Conservation (phyloP, 2,113 vertebrate genomes). For the Sturnus vulgaris region DNA sequence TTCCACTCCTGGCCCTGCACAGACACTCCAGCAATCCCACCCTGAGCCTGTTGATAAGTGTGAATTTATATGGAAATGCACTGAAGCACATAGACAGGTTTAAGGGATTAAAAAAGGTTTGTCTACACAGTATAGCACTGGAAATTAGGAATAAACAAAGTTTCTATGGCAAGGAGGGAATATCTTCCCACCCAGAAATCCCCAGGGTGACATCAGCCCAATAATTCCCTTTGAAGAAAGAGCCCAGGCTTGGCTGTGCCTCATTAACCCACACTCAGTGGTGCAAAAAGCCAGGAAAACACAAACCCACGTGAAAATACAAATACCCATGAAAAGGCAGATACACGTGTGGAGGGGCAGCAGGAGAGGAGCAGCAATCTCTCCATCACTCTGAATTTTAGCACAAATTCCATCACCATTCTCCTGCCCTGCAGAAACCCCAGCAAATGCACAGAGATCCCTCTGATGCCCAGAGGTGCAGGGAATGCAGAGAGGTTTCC, state of each 20-base stretch:
- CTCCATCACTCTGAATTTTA: not conserved
- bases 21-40: not conserved
- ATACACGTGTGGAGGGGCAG: not conserved
- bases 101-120: not conserved
- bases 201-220: not conserved
- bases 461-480: not conserved
- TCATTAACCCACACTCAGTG: rapidly evolving
- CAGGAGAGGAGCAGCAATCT: not conserved
- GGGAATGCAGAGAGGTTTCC: not conserved
- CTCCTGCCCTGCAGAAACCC: not conserved
- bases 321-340: not conserved
- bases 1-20: not conserved
- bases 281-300: not conserved
- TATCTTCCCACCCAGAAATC: not conserved
- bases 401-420: not conserved
- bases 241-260: not conserved
- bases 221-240: not conserved
- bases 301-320: not conserved
- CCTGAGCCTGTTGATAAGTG: not conserved
- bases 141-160: not conserved
- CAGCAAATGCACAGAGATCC: not conserved
- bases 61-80: not conserved
- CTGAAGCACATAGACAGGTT: not conserved
- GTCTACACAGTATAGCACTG: no score
- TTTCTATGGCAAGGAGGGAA: not conserved